phyloP scores from a whole-genome alignment of 2,113 vertebrate species.

The Mionectes macconnelli region DNA sequence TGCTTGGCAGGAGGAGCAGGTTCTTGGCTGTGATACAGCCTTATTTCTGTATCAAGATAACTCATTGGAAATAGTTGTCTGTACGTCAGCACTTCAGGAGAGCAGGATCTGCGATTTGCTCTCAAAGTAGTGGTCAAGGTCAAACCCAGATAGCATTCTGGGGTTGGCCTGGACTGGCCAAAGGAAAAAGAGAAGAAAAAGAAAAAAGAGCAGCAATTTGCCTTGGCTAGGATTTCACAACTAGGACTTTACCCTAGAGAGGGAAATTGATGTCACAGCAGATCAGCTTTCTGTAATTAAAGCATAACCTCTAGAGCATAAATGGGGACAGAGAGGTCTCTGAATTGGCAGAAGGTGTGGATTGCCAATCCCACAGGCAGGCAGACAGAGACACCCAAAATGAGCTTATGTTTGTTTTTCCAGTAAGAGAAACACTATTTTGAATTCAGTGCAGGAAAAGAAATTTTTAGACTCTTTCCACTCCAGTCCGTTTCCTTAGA shows the following conservation, averaged over 20 bases:
- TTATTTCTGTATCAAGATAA: slow-evolving; percentile 24
- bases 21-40: slow-evolving; percentile 12
- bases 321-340: slow-evolving; percentile 7
- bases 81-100: slow-evolving; percentile 24
- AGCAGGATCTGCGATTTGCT: not conserved
- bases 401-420: slow-evolving; percentile 59
- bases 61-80: slow-evolving; percentile 19
- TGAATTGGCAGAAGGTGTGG: not conserved
- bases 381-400: slow-evolving; percentile 39
- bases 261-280: slow-evolving; percentile 1
- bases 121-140: slow-evolving; percentile 24
- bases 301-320: not conserved
- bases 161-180: not conserved
- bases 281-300: slow-evolving; percentile 30
- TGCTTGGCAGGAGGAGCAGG: not conserved
- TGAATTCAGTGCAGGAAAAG: slow-evolving; percentile 47
- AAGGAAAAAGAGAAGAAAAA: not conserved
- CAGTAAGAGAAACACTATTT: slow-evolving; percentile 49
- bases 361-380: slow-evolving; percentile 25
- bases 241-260: slow-evolving; percentile 21
- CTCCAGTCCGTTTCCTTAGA: not conserved
- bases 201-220: not conserved
- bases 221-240: slow-evolving; percentile 6
- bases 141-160: not conserved
- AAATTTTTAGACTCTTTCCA: slow-evolving; percentile 57